Evolutionary conservation across 2,113 vertebrate species (phyloP), one percentile per base, ranked within the genome.

Genomic region (Dolichallabes microphthalmus): DNA sequence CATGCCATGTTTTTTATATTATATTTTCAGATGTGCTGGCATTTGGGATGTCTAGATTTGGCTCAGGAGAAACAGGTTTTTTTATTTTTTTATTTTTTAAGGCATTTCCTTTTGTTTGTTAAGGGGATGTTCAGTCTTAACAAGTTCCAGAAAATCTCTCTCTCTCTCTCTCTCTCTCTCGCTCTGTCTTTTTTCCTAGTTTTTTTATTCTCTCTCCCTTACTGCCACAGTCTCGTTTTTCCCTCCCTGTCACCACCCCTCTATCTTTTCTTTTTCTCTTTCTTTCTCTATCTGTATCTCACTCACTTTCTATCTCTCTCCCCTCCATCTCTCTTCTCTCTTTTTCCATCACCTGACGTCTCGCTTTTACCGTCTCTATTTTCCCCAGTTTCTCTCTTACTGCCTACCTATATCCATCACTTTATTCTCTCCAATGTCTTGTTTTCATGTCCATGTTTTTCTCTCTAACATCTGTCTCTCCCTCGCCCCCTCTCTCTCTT

Each of bases 21-120:
- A 9, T 39, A 22, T 83, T 75, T 61, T 74, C 55, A 84, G 82
- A 89, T 83, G 75, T 87, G 86, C 83, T 89, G 85, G 75, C 83
- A 63, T 87, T 86, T 74, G 80, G 88, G 83, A 64, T 85, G 87
- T 87, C 60, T 63, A 71, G 75, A 82, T 81, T 82, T 68, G 79
- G 60, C 80, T 64, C 45, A 20, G 69, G 85, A 76, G 85, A 82
- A 85, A 35, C 80, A 52, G 53, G 0, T 0, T 19, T 53, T 27
- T 9, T 77, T 17, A 17, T 68, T 32, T 9, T 69, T 32, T 5
- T 68, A 55, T 20, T 80, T 45, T 45, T 50, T 7, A 73, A 58
- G 82, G 76, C 58, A 61, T 68, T 82, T 86, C 82, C 87, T 77
- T 53, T 82, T 86, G 66, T 78, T 82, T n/a, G 39, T 84, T 60